Percentiles rank a stretch among this genome's conserved stretches.
phyloP scores from a whole-genome alignment of 2,797 vertebrate genomes.

The Poecilia wingei region DNA sequence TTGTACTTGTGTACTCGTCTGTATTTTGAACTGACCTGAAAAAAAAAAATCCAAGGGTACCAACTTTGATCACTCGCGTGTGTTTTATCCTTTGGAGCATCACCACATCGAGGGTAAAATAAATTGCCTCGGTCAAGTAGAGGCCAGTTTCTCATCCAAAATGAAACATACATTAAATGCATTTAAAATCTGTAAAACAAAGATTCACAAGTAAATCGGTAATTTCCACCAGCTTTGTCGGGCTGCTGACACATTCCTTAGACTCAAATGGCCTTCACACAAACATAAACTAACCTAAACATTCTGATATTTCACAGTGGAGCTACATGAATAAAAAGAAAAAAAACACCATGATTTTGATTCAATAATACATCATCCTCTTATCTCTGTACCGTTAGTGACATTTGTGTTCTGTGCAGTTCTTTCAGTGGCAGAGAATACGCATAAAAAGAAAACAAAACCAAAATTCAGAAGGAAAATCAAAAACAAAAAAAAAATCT shows the following conservation, averaged over 20 bases:
- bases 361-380: conserved; percentile 52
- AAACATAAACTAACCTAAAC: conserved; percentile 25
- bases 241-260: conserved; percentile 43
- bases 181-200: conserved; percentile 17
- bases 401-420: conserved; percentile 77
- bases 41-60: conserved; percentile 47
- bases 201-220: conserved; percentile 21
- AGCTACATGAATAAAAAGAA: conserved; percentile 14
- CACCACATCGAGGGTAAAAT: conserved; percentile 16
- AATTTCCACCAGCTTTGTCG: conserved; percentile 41
- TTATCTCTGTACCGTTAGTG: conserved; percentile 65
- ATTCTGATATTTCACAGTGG: conserved; percentile 35
- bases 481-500: conserved; percentile 31
- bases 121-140: conserved; percentile 30
- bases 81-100: conserved; percentile 55
- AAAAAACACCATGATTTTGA: conserved; percentile 31
- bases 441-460: conserved; percentile 44
- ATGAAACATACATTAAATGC: conserved; percentile 23
- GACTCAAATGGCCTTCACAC: conserved; percentile 31
- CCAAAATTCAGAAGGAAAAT: conserved; percentile 16
- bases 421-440: conserved; percentile 80
- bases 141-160: conserved; percentile 29
- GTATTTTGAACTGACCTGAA: conserved; percentile 64
- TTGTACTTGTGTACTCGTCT: conserved; percentile 76
- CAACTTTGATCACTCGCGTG: conserved; percentile 46